These are phyloP conservation scores for Cydia splendana DNA, from an alignment of 1,140 invertebrate genomes.

Conservation along the genomic window DNA sequence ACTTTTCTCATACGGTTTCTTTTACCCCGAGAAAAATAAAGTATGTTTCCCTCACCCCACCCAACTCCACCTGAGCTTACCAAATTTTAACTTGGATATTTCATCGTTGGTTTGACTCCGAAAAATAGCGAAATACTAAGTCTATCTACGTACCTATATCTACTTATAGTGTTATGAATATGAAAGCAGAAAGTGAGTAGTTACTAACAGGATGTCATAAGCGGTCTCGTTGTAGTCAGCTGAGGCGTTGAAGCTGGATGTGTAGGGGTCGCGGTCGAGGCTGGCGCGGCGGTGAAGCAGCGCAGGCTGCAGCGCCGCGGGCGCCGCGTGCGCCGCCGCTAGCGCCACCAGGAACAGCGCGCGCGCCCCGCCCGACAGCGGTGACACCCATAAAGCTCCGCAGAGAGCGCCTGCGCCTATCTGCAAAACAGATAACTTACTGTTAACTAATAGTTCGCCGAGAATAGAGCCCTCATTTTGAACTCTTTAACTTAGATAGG, in stretches of 20 bases:
- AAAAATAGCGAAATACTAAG: too few species aligned
- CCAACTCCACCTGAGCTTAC: too few species aligned
- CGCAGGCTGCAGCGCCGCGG: constrained; percentile 53
- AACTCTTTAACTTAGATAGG: too few species aligned
- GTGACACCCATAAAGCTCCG: constrained; percentile 63
- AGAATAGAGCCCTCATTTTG: too few species aligned
- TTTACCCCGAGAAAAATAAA: too few species aligned
- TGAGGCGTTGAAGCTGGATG: constrained; percentile 51
- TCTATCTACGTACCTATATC: too few species aligned
- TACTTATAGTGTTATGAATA: too few species aligned
- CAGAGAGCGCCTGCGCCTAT: constrained; percentile 63
- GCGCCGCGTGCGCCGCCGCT: constrained; percentile 55
- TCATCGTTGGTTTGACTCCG: too few species aligned
- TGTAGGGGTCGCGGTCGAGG: constrained; percentile 58
- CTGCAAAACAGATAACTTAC: constrained; percentile 37
- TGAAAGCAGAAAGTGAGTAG: neutral
- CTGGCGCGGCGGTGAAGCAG: constrained; percentile 48
- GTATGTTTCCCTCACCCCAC: too few species aligned
- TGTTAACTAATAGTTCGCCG: too few species aligned
- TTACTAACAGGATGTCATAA: constrained; percentile 56
- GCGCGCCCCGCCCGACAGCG: constrained; percentile 52
- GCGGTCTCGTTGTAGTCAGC: constrained; percentile 49
- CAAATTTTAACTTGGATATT: too few species aligned
- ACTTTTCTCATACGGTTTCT: too few species aligned
- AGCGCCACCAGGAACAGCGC: constrained; percentile 50